Evolutionary conservation across 1,140 invertebrate genomes (phyloP).

Genomic region (Solenopsis invicta): DNA sequence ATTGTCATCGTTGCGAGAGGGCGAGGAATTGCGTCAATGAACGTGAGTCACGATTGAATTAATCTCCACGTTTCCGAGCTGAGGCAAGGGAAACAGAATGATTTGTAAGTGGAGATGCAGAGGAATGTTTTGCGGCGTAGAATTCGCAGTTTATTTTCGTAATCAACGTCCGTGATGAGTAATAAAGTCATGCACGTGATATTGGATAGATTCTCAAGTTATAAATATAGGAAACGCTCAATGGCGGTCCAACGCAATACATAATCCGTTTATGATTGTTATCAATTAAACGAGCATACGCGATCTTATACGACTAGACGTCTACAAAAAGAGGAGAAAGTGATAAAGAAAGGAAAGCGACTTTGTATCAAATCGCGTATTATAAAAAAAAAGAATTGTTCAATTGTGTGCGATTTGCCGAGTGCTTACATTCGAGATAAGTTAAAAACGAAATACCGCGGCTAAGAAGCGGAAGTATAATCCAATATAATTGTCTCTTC

Average conservation of each 20-base stretch:
- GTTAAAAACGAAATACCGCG: neutral
- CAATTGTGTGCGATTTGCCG: constrained; percentile 5
- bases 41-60: constrained; percentile 69
- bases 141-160: constrained; percentile 27
- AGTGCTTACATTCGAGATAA: constrained; percentile 12
- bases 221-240: neutral
- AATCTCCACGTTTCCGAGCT: constrained; percentile 58
- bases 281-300: neutral
- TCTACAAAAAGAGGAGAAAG: constrained; percentile 68
- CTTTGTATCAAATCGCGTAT: neutral
- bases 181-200: neutral
- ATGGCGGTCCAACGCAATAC: neutral
- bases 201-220: neutral
- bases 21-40: constrained; percentile 59
- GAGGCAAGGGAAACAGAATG: constrained; percentile 27
- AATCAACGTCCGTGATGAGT: constrained; percentile 10
- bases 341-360: constrained; percentile 63
- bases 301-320: neutral
- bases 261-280: neutral
- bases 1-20: constrained; percentile 32
- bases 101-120: constrained; percentile 45
- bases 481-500: constrained; percentile 4
- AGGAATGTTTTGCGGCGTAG: neutral
- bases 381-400: constrained; percentile 50
- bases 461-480: constrained; percentile 62